phyloP scores from a whole-genome alignment of 2,113 vertebrate species.

The Prietella phreatophila region DNA sequence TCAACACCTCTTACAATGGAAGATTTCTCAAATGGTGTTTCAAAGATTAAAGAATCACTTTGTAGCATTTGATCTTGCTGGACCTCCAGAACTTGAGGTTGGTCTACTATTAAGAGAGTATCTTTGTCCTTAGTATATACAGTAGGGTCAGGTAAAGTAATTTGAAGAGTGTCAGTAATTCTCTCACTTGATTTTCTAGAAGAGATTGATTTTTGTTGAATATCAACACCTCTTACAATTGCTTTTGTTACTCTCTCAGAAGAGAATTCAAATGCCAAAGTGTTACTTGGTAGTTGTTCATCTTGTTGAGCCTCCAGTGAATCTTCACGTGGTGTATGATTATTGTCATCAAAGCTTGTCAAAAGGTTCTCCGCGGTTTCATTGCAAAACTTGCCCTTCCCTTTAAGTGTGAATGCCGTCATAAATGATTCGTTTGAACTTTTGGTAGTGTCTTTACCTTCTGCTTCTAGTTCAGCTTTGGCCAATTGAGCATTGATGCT shows the following conservation, averaged over 20 bases:
- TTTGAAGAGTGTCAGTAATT: background rate
- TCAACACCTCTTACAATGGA: background rate
- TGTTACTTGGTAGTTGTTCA: background rate
- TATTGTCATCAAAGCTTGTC: background rate
- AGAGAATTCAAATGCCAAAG: background rate
- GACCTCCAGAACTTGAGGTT: background rate
- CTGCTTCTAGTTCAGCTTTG: background rate
- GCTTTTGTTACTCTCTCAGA: constrained; percentile 33
- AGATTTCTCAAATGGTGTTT: background rate
- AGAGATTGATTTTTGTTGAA: background rate
- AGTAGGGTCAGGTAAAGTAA: background rate
- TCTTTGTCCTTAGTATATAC: background rate
- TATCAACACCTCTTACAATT: background rate
- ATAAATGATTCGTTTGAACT: background rate
- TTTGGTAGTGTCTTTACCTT: background rate
- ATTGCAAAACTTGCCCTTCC: background rate
- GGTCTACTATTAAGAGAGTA: background rate
- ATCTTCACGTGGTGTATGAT: background rate
- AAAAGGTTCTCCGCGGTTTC: background rate
- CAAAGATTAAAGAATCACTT: constrained; percentile 2
- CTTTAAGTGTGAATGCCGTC: background rate
- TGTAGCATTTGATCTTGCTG: background rate
- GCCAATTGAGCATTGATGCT: background rate
- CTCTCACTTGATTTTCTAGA: background rate
- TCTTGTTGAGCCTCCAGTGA: background rate